phyloP scores from a whole-genome alignment of 2,113 vertebrate genomes.

The Cynopterus brachyotis region DNA sequence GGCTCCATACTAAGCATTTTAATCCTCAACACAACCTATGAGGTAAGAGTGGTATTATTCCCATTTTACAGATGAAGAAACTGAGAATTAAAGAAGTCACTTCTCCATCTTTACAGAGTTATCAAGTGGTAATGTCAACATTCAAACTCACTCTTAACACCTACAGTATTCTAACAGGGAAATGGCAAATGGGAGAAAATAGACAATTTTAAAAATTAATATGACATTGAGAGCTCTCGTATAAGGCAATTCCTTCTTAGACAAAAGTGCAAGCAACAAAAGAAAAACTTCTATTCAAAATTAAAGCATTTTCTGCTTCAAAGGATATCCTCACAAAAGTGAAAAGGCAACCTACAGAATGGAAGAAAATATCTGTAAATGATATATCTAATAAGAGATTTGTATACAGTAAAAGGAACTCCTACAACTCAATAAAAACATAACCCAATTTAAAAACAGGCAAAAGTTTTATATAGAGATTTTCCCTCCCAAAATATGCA shows the following conservation, averaged over 20 bases:
- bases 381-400: background rate
- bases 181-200: background rate
- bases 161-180: background rate
- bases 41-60: background rate
- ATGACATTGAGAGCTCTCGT: background rate
- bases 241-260: background rate
- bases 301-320: background rate
- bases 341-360: background rate
- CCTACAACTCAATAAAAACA: conserved; percentile 1
- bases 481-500: background rate
- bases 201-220: conserved; percentile 18
- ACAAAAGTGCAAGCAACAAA: background rate
- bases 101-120: background rate
- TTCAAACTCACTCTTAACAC: conserved; percentile 8
- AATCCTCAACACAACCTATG: background rate
- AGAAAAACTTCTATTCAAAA: background rate
- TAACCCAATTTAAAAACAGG: background rate
- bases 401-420: background rate
- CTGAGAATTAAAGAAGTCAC: background rate
- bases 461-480: background rate
- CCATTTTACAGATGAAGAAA: conserved; percentile 1
- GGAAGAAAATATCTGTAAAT: background rate
- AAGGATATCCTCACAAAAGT: background rate
- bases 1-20: background rate
- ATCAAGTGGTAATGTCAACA: background rate